Percentiles rank a stretch among this genome's conserved stretches.
phyloP scores from a whole-genome alignment of 2,113 vertebrate genomes.

The Prunella himalayana region DNA sequence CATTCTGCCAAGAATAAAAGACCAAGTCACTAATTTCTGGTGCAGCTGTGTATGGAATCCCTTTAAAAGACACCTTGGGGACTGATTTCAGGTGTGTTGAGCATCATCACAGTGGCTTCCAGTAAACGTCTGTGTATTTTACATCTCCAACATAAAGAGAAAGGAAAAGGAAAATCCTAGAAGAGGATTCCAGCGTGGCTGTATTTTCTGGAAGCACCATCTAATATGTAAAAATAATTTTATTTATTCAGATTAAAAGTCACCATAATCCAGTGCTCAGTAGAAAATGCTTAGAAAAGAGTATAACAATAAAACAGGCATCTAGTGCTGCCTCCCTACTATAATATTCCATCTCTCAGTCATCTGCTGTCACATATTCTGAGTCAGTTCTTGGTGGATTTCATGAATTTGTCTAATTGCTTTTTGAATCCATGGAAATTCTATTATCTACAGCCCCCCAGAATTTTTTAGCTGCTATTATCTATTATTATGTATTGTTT shows the following conservation, averaged over 20 bases:
- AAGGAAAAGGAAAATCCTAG: neutral
- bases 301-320: neutral
- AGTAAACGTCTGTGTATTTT: neutral
- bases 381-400: neutral
- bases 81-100: neutral
- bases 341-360: neutral
- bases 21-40: neutral
- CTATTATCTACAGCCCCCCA: neutral
- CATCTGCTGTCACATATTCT: neutral
- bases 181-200: neutral
- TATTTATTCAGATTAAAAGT: neutral
- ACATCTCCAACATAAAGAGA: neutral
- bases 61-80: neutral
- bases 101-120: neutral
- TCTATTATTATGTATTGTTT: constrained; percentile 7
- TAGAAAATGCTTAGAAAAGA: neutral
- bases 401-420: neutral
- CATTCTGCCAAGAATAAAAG: neutral
- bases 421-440: constrained; percentile 6
- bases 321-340: neutral
- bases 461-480: constrained; percentile 11
- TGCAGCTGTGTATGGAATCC: neutral
- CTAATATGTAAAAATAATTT: neutral
- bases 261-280: neutral
- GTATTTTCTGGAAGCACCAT: neutral